Conservation (phyloP, 1,140 invertebrate genomes). For the Drosophila kanapiae region DNA sequence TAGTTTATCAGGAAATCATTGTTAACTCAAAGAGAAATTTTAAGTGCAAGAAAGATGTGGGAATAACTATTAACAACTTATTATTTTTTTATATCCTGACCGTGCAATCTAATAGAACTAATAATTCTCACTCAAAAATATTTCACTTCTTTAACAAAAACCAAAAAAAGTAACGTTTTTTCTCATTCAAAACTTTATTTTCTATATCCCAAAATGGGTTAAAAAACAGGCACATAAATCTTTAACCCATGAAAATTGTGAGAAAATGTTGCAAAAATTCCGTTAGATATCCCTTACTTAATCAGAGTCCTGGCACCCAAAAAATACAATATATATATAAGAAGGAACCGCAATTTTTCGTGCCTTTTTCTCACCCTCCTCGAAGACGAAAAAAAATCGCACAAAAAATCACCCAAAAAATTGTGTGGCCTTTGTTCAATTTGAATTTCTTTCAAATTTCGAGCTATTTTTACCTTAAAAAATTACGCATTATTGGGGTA, state of each 20-base stretch:
- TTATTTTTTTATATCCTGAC: too few species aligned
- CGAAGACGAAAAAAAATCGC: conserved; percentile 40
- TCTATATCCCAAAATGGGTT: conserved; percentile 27
- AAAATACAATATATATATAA: conserved; percentile 21
- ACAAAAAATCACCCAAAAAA: conserved; percentile 60
- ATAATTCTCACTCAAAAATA: neutral
- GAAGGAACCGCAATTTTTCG: conserved; percentile 58
- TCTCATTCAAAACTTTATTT: neutral
- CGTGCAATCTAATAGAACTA: neutral
- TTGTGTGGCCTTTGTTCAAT: conserved; percentile 52
- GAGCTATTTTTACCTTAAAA: conserved; percentile 71
- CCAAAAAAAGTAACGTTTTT: conserved; percentile 31
- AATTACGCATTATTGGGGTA: conserved; percentile 73
- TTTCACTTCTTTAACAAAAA: neutral
- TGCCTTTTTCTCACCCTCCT: conserved; percentile 49
- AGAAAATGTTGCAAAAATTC: conserved; percentile 76
- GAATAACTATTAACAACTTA: neutral
- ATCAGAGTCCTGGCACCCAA: conserved; percentile 65
- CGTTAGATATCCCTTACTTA: conserved; percentile 67
- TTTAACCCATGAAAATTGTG: conserved; percentile 42
- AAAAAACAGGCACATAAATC: conserved; percentile 43
- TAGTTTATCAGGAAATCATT: neutral
- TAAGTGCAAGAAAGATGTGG: neutral
- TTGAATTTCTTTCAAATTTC: conserved; percentile 55
- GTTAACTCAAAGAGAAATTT: neutral